Percentiles rank a stretch among this genome's conserved stretches.
phyloP scores from a whole-genome alignment of 2,797 vertebrate species.

The Clamator glandarius region DNA sequence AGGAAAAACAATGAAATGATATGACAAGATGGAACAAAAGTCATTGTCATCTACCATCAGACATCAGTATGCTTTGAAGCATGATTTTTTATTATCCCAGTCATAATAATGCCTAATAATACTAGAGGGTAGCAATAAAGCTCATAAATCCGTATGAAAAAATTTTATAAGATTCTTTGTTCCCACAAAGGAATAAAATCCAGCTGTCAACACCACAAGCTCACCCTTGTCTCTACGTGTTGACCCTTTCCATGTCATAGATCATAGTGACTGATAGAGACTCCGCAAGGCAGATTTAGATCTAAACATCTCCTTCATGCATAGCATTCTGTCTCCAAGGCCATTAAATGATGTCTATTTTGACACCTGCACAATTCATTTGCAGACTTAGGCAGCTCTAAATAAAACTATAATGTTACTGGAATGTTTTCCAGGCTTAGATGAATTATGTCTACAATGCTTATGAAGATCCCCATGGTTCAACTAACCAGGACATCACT shows the following conservation, averaged over 20 bases:
- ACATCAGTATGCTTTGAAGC: background rate
- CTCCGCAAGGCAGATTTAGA: background rate
- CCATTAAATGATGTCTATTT: background rate
- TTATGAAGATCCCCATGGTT: background rate
- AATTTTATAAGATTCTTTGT: background rate
- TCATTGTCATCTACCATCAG: background rate
- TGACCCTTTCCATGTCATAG: background rate
- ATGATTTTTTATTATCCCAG: background rate
- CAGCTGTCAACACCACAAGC: background rate
- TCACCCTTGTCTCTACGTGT: background rate
- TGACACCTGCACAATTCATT: background rate
- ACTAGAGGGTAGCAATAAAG: background rate
- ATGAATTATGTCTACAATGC: background rate
- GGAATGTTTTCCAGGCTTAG: background rate
- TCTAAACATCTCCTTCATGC: background rate
- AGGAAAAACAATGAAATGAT: background rate
- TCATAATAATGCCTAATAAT: background rate
- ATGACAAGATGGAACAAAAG: background rate
- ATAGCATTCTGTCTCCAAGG: background rate
- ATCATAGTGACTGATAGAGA: background rate
- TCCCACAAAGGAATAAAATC: background rate
- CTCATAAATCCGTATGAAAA: background rate
- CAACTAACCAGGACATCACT: background rate
- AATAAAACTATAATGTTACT: background rate
- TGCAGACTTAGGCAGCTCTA: background rate